A percentile compares a stretch with the other conserved stretches of the same genome.
Evolutionary conservation across 2,797 vertebrate genomes (phyloP).

Genomic region (Naso thynnoides): DNA sequence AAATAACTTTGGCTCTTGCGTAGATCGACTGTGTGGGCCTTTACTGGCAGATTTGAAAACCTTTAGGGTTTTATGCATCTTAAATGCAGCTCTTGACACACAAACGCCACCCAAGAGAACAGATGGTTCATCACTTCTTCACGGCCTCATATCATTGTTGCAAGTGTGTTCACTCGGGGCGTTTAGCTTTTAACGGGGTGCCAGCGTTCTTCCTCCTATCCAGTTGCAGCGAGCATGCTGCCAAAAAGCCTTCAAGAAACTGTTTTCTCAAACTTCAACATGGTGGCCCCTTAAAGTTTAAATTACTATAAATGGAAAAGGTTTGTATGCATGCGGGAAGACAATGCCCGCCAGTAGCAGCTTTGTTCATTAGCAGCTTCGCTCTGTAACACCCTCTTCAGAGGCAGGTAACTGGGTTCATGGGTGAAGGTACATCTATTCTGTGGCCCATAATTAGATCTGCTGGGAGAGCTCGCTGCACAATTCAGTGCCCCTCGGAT

Average conservation of each 20-base stretch:
- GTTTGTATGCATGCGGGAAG: constrained; percentile 29
- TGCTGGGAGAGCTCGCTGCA: constrained; percentile 66
- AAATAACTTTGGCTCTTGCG: constrained; percentile 60
- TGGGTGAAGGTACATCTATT: constrained; percentile 68
- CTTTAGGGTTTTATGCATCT: constrained; percentile 35
- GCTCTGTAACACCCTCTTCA: constrained; percentile 17
- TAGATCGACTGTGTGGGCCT: constrained; percentile 29
- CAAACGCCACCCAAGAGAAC: constrained; percentile 34
- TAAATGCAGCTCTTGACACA: constrained; percentile 33
- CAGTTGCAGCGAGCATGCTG: constrained; percentile 31
- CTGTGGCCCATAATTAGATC: constrained; percentile 78
- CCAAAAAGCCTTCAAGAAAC: constrained; percentile 33
- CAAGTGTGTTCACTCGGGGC: constrained; percentile 36
- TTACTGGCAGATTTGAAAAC: constrained; percentile 39
- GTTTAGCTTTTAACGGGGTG: constrained; percentile 24
- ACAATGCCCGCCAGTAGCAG: constrained; percentile 15
- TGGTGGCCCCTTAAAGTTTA: constrained; percentile 51
- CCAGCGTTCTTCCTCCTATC: constrained; percentile 33
- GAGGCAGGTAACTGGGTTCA: constrained; percentile 62
- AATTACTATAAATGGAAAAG: constrained; percentile 46
- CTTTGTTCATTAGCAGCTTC: constrained; percentile 45
- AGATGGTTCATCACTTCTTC: constrained; percentile 69
- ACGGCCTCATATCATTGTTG: constrained; percentile 35
- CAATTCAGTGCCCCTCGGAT: constrained; percentile 32
- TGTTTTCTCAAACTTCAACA: constrained; percentile 17